A percentile compares a stretch with the other conserved stretches of the same genome.
Evolutionary conservation across 1,140 invertebrate genomes (phyloP).

Genomic region (Trichonephila inaurata): DNA sequence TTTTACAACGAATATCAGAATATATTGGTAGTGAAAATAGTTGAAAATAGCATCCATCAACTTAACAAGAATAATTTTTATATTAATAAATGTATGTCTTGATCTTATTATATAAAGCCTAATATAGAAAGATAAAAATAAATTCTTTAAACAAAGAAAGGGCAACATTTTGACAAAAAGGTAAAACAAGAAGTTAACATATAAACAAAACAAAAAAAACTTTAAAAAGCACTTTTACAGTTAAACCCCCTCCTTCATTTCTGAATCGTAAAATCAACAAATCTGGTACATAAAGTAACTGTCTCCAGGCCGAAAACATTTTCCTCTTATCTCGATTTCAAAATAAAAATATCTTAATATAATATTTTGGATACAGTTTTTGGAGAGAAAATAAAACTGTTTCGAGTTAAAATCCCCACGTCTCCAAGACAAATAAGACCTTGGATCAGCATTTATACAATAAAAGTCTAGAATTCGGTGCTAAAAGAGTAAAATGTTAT

Average conservation of each 20-base stretch:
- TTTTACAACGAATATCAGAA: too few species aligned
- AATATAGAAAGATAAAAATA: too few species aligned
- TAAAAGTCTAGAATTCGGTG: constrained; percentile 5
- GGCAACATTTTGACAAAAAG: too few species aligned
- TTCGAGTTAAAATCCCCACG: not conserved
- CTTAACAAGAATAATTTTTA: too few species aligned
- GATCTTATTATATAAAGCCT: too few species aligned
- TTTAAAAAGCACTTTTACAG: not conserved
- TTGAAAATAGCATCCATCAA: too few species aligned
- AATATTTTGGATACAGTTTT: constrained; percentile 2
- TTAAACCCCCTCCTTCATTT: not conserved
- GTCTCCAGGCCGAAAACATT: not conserved
- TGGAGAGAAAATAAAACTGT: not conserved
- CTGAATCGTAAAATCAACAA: constrained; percentile 20
- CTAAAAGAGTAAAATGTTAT: constrained; percentile 25
- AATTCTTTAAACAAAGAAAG: too few species aligned
- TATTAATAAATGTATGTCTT: too few species aligned
- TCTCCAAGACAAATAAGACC: constrained; percentile 24
- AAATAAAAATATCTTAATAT: not conserved
- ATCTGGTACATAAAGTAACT: not conserved
- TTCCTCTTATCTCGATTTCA: constrained; percentile 28
- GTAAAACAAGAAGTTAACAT: too few species aligned
- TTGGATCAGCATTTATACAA: not conserved
- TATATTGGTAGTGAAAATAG: too few species aligned
- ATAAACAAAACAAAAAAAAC: too few species aligned